phyloP scores from a whole-genome alignment of 1,140 invertebrate species.

The Hydropsyche tenuis region DNA sequence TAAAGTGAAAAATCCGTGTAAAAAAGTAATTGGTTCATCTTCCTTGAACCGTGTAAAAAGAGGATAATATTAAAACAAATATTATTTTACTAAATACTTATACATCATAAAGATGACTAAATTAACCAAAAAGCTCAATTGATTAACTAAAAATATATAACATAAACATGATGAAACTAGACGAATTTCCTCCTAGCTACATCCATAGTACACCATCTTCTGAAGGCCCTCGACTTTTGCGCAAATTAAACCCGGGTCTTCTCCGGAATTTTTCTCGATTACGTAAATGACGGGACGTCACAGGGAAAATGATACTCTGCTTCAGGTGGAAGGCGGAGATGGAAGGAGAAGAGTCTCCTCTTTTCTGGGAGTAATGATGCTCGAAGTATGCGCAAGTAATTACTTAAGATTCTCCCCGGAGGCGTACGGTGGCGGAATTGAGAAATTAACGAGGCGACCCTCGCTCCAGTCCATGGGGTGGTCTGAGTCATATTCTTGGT shows the following conservation, averaged over 20 bases:
- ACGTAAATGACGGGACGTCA: constrained; percentile 42
- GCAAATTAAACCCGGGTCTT: constrained; percentile 7
- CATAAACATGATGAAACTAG: too few relatives aligned
- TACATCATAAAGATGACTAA: too few relatives aligned
- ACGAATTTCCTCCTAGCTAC: not conserved
- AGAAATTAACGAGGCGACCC: constrained; percentile 48
- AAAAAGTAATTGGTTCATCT: too few relatives aligned
- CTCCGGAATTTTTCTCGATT: constrained; percentile 38
- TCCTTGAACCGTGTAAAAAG: too few relatives aligned
- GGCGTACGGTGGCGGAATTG: constrained; percentile 36
- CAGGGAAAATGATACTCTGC: constrained; percentile 35
- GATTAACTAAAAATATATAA: too few relatives aligned
- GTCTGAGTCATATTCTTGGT: too few relatives aligned
- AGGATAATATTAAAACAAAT: too few relatives aligned
- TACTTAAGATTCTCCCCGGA: constrained; percentile 48
- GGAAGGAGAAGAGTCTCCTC: constrained; percentile 13
- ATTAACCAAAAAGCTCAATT: too few relatives aligned
- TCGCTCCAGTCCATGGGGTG: not conserved
- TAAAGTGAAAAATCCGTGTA: too few relatives aligned
- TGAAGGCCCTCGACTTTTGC: not conserved
- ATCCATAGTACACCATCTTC: not conserved
- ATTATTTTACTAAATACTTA: too few relatives aligned
- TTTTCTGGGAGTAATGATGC: constrained; percentile 32
- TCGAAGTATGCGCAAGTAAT: constrained; percentile 48
- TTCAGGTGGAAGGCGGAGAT: constrained; percentile 14